A percentile compares a stretch with the other conserved stretches of the same genome.
Evolutionary conservation across 2,113 vertebrate genomes (phyloP).

Genomic region (Pseudonaja textilis): DNA sequence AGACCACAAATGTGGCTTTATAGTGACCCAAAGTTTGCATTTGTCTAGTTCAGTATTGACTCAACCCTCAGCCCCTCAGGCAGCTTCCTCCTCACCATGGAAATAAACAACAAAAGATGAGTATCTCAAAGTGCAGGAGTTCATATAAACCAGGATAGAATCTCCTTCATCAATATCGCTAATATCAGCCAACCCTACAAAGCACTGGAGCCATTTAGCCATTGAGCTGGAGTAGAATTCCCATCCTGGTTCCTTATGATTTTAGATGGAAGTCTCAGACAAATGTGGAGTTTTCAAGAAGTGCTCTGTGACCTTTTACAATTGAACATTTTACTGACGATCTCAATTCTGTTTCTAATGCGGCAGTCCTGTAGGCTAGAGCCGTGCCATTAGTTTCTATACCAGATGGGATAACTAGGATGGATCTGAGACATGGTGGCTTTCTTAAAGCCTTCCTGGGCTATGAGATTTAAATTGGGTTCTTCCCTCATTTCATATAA

Average conservation of each 20-base stretch:
- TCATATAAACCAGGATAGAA: not conserved
- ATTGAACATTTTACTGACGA: not conserved
- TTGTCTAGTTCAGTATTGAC: not conserved
- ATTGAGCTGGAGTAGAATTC: not conserved
- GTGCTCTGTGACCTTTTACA: not conserved
- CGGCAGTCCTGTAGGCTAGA: not conserved
- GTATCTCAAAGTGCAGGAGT: not conserved
- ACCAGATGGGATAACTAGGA: not conserved
- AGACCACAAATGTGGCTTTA: not conserved
- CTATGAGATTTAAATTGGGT: no score
- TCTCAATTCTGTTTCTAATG: not conserved
- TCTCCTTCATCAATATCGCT: not conserved
- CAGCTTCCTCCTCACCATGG: not conserved
- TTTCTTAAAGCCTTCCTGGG: not conserved
- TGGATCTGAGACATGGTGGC: not conserved
- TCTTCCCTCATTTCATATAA: not conserved
- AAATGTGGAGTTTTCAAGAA: not conserved
- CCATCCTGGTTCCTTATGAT: not conserved
- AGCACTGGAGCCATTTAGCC: not conserved
- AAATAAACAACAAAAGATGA: not conserved
- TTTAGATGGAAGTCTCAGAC: not conserved
- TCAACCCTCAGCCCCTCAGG: not conserved
- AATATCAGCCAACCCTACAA: not conserved
- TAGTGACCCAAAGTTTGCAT: not conserved
- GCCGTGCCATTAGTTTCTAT: not conserved